These are phyloP conservation scores for Pseudochirops corinnae DNA, from an alignment of 2,797 vertebrate species.

Conservation along the genomic window DNA sequence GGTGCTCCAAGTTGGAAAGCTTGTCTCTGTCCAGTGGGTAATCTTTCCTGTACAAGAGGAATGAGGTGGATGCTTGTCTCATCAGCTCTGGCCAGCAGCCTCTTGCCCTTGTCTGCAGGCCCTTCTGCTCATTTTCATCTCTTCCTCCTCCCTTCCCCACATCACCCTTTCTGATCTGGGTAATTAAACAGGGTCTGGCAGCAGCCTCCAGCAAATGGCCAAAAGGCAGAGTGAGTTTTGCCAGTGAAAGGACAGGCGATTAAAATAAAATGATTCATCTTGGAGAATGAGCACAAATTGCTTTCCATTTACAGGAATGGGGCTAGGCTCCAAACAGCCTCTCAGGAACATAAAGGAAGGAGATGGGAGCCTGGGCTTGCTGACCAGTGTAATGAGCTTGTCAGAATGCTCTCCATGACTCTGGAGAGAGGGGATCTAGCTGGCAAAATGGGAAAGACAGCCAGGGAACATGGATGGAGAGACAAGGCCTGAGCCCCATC, in stretches of 20 bases:
- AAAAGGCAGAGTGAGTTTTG: conserved; percentile 78
- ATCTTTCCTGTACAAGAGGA: conserved; percentile 10
- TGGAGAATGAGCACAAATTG: conserved; percentile 69
- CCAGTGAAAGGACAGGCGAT: conserved; percentile 78
- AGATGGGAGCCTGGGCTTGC: conserved; percentile 51
- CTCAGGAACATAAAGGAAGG: neutral
- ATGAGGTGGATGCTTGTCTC: neutral
- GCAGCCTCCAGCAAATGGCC: conserved; percentile 69
- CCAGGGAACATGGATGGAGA: neutral
- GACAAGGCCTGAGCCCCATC: neutral
- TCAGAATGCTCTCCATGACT: conserved; percentile 67
- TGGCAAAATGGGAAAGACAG: neutral
- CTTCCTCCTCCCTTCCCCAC: neutral
- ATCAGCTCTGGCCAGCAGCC: neutral
- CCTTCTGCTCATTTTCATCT: neutral
- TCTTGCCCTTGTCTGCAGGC: neutral
- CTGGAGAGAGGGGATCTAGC: neutral
- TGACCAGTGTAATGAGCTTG: conserved; percentile 61
- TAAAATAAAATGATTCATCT: conserved; percentile 84
- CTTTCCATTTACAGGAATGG: conserved; percentile 76
- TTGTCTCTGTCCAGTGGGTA: neutral
- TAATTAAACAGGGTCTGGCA: conserved; percentile 65
- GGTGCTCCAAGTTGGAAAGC: neutral
- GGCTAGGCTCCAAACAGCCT: conserved; percentile 70
- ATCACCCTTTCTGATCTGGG: conserved; percentile 14